These are phyloP conservation scores for Hetaerina titia DNA, from an alignment of 2,888 invertebrate species.

Conservation along the genomic window DNA sequence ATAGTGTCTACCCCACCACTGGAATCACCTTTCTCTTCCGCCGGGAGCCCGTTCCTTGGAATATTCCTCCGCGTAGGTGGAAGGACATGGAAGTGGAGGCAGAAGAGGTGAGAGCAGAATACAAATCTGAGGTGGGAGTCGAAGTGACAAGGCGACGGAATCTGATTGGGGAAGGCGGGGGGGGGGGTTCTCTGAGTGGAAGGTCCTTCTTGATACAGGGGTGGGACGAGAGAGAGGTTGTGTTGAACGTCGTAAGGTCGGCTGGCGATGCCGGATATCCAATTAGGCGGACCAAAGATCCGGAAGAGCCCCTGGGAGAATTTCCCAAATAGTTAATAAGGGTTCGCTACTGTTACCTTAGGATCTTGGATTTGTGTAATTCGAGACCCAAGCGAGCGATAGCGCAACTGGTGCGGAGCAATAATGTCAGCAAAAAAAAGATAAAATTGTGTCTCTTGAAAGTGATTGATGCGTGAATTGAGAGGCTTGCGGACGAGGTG, in stretches of 20 bases:
- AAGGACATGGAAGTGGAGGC: neutral
- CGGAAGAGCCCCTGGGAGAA: constrained; percentile 44
- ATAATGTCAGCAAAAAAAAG: neutral
- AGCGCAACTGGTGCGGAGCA: neutral
- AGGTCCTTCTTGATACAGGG: too few species aligned
- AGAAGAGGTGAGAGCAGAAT: neutral
- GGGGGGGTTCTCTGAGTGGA: neutral
- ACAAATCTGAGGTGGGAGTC: neutral
- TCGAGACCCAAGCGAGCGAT: neutral
- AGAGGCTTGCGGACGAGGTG: too few species aligned
- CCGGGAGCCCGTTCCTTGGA: neutral
- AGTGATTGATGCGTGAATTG: neutral
- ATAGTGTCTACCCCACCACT: neutral
- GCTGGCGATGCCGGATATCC: constrained; percentile 48
- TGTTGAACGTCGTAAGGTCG: neutral
- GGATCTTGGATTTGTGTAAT: neutral
- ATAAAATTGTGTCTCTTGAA: too few species aligned
- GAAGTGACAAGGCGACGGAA: neutral
- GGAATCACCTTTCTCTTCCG: neutral
- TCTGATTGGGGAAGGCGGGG: neutral
- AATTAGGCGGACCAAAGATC: constrained; percentile 34
- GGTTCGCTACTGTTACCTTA: neutral
- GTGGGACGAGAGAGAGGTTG: neutral
- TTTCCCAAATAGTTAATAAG: constrained; percentile 45
- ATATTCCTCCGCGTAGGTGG: neutral